Percentiles rank a stretch among this genome's conserved stretches.
Evolutionary conservation across 1,140 invertebrate genomes (phyloP).

Genomic region (Mercenaria mercenaria): DNA sequence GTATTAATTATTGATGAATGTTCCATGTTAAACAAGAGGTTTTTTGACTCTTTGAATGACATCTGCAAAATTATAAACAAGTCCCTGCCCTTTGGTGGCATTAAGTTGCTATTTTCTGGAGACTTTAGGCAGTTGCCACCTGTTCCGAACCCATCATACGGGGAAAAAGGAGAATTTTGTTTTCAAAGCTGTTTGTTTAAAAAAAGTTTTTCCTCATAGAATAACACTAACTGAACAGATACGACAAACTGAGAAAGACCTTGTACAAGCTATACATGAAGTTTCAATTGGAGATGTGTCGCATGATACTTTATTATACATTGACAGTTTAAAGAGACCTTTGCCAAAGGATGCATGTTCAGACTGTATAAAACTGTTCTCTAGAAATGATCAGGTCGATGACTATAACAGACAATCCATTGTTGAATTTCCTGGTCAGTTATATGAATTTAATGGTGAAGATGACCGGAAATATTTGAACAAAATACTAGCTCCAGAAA

Average conservation of each 20-base stretch:
- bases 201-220: background rate
- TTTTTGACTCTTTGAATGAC: background rate
- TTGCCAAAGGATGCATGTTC: background rate
- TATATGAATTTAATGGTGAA: slow-evolving; percentile 11
- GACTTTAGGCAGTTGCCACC: slow-evolving; percentile 38
- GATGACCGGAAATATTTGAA: background rate
- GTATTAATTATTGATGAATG: slow-evolving; percentile 34
- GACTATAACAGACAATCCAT: slow-evolving; percentile 5
- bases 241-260: background rate
- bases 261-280: slow-evolving; percentile 1
- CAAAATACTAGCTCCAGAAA: slow-evolving; percentile 3
- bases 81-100: background rate
- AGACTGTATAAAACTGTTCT: background rate
- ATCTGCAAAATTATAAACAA: background rate
- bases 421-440: background rate
- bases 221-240: background rate
- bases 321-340: background rate
- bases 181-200: background rate
- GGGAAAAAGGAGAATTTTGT: background rate
- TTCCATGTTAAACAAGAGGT: slow-evolving; percentile 13
- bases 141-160: background rate
- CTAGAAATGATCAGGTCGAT: background rate
- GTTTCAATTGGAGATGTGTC: background rate
- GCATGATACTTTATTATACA: background rate
- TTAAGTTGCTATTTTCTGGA: slow-evolving; percentile 3